These are phyloP conservation scores for Magallana angulata DNA, from an alignment of 1,140 invertebrate species.

Conservation along the genomic window DNA sequence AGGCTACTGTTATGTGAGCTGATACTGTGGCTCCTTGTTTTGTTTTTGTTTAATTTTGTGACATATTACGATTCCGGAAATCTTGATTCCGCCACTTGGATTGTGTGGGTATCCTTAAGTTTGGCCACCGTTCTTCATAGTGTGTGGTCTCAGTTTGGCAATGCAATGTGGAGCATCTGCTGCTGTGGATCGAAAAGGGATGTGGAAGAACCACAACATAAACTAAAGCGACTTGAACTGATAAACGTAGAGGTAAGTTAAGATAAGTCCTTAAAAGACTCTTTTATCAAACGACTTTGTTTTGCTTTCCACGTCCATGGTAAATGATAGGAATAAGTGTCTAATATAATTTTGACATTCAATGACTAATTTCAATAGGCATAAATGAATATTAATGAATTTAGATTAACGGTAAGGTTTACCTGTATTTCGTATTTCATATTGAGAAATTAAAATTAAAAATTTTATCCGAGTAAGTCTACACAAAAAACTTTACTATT, in stretches of 20 bases:
- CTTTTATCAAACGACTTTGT: neutral
- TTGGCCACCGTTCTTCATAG: conserved; percentile 58
- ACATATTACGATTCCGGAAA: conserved; percentile 56
- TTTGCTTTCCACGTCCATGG: too few species aligned
- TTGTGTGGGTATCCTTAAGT: conserved; percentile 51
- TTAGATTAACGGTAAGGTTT: too few species aligned
- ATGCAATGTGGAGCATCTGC: conserved; percentile 63
- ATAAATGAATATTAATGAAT: too few species aligned
- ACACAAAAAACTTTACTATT: too few species aligned
- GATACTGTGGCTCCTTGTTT: conserved; percentile 48
- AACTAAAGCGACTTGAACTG: conserved; percentile 68
- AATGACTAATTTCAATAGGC: too few species aligned
- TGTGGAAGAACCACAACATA: conserved; percentile 67
- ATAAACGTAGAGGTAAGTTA: conserved; percentile 66
- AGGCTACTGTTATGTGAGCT: conserved; percentile 62
- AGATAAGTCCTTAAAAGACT: neutral
- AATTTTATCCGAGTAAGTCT: too few species aligned
- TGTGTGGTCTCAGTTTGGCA: conserved; percentile 49
- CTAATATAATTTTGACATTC: too few species aligned
- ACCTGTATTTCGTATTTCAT: too few species aligned
- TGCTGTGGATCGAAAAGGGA: conserved; percentile 58
- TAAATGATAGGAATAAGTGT: too few species aligned
- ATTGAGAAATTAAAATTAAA: too few species aligned
- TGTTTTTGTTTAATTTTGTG: conserved; percentile 58
- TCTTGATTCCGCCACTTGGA: conserved; percentile 53